A percentile compares a stretch with the other conserved stretches of the same genome.
Conservation (phyloP, 1,140 invertebrate species). For the Saccostrea glomerata region DNA sequence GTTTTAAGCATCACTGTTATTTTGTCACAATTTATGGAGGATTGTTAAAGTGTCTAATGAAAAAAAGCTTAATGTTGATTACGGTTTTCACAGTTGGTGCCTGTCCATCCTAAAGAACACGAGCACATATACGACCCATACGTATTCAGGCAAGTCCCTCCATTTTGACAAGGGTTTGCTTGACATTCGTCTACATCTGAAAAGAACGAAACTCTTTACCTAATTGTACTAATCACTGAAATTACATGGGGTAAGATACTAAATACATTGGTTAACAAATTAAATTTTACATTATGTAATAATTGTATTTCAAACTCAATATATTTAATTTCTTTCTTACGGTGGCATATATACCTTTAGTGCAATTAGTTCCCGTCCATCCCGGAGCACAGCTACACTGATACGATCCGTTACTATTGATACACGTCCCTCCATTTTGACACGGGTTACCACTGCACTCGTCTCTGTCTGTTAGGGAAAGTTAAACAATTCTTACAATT, state of each 20-base stretch:
- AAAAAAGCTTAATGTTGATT: neutral
- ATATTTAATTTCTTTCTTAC: neutral
- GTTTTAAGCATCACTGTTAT: too few species aligned
- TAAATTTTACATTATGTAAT: neutral
- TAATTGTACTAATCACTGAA: slow-evolving; percentile 5
- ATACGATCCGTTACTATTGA: slow-evolving; percentile 80
- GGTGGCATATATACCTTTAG: slow-evolving; percentile 32
- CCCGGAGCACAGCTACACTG: slow-evolving; percentile 95
- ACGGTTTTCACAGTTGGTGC: slow-evolving; percentile 92
- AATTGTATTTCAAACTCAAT: neutral
- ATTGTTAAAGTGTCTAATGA: too few species aligned
- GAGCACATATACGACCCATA: slow-evolving; percentile 68
- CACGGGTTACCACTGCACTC: slow-evolving; percentile 56
- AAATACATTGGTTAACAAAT: neutral
- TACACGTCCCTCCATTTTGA: slow-evolving; percentile 68
- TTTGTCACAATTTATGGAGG: too few species aligned
- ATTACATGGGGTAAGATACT: too few species aligned
- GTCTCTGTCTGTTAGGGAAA: slow-evolving; percentile 20
- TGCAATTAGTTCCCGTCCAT: slow-evolving; percentile 94
- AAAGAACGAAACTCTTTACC: slow-evolving; percentile 48
- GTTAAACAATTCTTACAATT: neutral
- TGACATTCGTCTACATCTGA: slow-evolving; percentile 63
- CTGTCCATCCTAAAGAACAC: slow-evolving; percentile 91
- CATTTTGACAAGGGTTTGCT: slow-evolving; percentile 81
- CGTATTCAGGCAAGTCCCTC: slow-evolving; percentile 79